Conservation (phyloP, 1,140 invertebrate genomes). For the Megathymus violae region DNA sequence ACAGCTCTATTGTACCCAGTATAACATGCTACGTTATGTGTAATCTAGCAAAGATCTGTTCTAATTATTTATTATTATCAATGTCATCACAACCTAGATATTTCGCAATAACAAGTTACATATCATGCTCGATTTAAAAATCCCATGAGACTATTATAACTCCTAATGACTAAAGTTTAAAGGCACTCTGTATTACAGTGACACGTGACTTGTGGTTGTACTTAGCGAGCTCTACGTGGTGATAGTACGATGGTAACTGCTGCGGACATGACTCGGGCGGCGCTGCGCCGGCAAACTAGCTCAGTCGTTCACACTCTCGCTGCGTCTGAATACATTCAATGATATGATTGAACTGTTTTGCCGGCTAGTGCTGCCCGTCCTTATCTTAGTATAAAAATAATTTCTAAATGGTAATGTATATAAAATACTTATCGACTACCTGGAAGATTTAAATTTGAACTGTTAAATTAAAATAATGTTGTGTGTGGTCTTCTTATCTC, state of each 20-base stretch:
- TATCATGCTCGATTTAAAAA: slow-evolving; percentile 48
- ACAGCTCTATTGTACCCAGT: slow-evolving; percentile 53
- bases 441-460: slow-evolving; percentile 73
- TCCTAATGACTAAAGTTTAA: slow-evolving; percentile 80
- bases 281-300: no score
- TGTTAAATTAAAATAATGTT: slow-evolving; percentile 57
- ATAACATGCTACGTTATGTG: slow-evolving; percentile 14
- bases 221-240: slow-evolving; percentile 77
- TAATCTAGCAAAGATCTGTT: slow-evolving; percentile 3
- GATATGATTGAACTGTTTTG: no score
- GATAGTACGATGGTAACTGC: slow-evolving; percentile 82
- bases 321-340: no score
- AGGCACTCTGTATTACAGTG: slow-evolving; percentile 79
- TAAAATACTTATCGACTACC: slow-evolving; percentile 74
- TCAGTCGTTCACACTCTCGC: no score
- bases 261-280: slow-evolving; percentile 51
- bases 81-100: slow-evolving; percentile 67
- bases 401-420: slow-evolving; percentile 81
- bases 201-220: slow-evolving; percentile 76
- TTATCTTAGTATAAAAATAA: slow-evolving; percentile 53
- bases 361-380: no score
- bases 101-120: slow-evolving; percentile 60
- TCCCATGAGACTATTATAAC: slow-evolving; percentile 62
- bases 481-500: slow-evolving; percentile 48
- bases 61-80: slow-evolving; percentile 29